Base-by-base conservation (phyloP, 1,140 invertebrate genomes). In the Drosophila persimilis region DNA sequence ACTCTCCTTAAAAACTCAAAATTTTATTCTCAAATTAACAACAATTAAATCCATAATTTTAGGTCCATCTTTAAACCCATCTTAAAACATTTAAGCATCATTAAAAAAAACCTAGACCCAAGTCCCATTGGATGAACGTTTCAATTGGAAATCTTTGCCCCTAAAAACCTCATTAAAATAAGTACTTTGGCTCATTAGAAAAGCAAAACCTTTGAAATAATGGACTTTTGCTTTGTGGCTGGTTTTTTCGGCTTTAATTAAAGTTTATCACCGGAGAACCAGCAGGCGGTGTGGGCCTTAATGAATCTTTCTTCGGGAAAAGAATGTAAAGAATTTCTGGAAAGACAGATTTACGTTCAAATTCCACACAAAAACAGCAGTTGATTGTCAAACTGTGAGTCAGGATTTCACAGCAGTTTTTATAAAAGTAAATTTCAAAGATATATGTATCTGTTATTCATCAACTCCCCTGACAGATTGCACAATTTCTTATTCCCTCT, bases 151-250 rank as follows among this genome's bases (percentile, higher is more conserved):
- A 15, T 22, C 17, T 15, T 31, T 35, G 29, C 51, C 58, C 31
- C 44, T 50, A 43, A 26, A 17, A 47, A 29, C 15, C 22, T 65
- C 41, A 58, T 45, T 58, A 50, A 73, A 65, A 64, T 52, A 45
- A 51, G 29, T 54, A 43, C 48, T 74, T 53, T 22, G 52, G 35
- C 43, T 73, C 71, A 57, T 73, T 57, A 64, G 35, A 50, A 35
- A 0, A 26, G 0, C 17, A 17, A 52, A 29, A 20, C 43, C 43
- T 48, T 50, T 61, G 39, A 31, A 41, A 22, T 46, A 15, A 45
- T 45, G 50, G 31, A 63, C 24, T 15, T 56, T 46, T 3, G 13
- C n/a, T 22, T 51, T 9, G 17, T 41, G 41, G 47, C 24, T 26
- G 4, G 4, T 26, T 26, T 26, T 26, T 26, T 4, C 4, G 24